These are phyloP conservation scores for Luffia ferchaultella DNA, from an alignment of 2,888 invertebrate genomes.

Conservation along the genomic window DNA sequence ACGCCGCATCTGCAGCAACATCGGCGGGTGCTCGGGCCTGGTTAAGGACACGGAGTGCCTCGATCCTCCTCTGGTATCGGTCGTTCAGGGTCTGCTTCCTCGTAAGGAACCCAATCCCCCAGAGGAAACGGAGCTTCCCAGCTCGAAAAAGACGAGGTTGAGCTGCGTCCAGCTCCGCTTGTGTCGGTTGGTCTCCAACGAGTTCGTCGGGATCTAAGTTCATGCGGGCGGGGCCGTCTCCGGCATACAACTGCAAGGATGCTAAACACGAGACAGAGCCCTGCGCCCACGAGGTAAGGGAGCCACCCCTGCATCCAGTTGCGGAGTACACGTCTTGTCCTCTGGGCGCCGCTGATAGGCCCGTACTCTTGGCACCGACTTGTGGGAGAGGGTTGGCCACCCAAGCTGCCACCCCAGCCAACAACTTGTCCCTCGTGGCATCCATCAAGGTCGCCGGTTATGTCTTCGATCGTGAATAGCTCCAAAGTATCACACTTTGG, in stretches of 20 bases:
- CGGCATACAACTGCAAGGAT: constrained; percentile 7
- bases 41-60: too few relatives aligned
- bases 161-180: neutral
- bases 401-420: neutral
- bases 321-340: constrained; percentile 7
- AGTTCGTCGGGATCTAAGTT: neutral
- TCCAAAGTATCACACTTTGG: too few relatives aligned
- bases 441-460: too few relatives aligned
- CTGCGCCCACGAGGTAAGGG: constrained; percentile 7
- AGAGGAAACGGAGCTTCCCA: constrained; percentile 1
- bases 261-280: constrained; percentile 7
- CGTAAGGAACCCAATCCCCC: constrained; percentile 5
- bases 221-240: neutral
- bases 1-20: too few relatives aligned
- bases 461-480: too few relatives aligned
- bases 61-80: neutral
- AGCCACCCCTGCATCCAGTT: constrained; percentile 4
- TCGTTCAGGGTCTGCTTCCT: constrained; percentile 3
- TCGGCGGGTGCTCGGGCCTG: too few relatives aligned
- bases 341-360: constrained; percentile 1
- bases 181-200: neutral
- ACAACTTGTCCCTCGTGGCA: constrained; percentile 1
- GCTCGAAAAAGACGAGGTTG: neutral
- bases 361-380: constrained; percentile 6
- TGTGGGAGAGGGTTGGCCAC: neutral